These are phyloP conservation scores for Myotis myotis DNA, from an alignment of 2,797 vertebrate species.

Conservation along the genomic window DNA sequence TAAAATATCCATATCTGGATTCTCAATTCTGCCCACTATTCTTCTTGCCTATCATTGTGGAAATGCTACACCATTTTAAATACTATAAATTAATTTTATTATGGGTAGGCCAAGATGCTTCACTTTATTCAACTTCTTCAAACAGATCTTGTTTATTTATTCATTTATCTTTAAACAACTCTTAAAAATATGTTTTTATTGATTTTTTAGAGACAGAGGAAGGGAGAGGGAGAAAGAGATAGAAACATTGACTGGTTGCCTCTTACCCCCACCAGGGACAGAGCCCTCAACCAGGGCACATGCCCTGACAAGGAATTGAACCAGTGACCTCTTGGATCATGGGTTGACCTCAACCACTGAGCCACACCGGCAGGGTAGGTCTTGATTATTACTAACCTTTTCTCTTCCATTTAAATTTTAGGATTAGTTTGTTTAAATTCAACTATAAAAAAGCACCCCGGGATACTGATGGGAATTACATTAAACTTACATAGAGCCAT, in stretches of 20 bases:
- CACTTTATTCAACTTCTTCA: not conserved
- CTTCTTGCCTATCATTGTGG: not conserved
- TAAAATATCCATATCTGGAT: not conserved
- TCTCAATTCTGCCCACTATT: not conserved
- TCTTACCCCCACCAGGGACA: too few relatives aligned
- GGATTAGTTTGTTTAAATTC: not conserved
- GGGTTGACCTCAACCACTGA: too few relatives aligned
- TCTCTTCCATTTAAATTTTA: not conserved
- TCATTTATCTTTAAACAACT: too few relatives aligned
- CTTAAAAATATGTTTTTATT: too few relatives aligned
- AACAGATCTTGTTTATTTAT: not conserved
- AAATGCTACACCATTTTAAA: not conserved
- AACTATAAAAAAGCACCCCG: not conserved
- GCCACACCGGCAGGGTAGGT: too few relatives aligned
- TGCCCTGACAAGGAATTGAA: too few relatives aligned
- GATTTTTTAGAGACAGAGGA: too few relatives aligned
- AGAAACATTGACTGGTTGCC: too few relatives aligned
- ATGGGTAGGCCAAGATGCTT: not conserved
- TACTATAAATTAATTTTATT: not conserved
- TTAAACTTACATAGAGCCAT: not conserved
- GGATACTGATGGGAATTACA: not conserved
- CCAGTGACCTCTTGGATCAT: too few relatives aligned
- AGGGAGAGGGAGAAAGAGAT: too few relatives aligned
- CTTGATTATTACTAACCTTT: not conserved
- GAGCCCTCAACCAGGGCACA: too few relatives aligned